A percentile compares a stretch with the other conserved stretches of the same genome.
phyloP scores from a whole-genome alignment of 2,888 invertebrate genomes.

The Tupiocoris notatus region DNA sequence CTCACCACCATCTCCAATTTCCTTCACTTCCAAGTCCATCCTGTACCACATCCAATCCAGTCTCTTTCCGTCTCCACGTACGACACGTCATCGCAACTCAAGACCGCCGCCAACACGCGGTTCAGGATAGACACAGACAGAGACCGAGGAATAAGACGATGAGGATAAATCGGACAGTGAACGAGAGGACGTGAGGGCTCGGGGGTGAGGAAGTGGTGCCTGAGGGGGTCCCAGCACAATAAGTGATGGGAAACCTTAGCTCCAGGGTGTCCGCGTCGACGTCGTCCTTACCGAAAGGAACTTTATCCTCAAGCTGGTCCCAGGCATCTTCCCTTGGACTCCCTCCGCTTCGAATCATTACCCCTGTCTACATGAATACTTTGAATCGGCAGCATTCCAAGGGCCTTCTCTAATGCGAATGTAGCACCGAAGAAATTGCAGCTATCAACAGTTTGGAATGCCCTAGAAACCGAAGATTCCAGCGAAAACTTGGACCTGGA shows the following conservation, averaged over 20 bases:
- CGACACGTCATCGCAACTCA: conserved; percentile 7
- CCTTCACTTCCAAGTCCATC: background rate
- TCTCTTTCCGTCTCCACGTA: background rate
- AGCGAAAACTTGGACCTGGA: no score
- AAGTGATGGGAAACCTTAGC: background rate
- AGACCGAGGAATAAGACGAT: no score
- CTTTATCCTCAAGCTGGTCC: background rate
- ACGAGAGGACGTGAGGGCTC: background rate
- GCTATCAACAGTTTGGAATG: no score
- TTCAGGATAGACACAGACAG: background rate
- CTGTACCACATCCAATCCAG: background rate
- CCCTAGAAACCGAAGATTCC: no score
- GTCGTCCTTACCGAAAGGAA: no score
- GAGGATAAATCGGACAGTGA: background rate
- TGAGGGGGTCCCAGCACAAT: background rate
- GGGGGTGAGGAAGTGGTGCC: background rate
- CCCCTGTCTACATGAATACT: no score
- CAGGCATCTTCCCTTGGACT: no score
- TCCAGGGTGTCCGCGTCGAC: background rate
- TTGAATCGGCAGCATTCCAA: no score
- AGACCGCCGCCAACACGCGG: no score
- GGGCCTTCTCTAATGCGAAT: no score
- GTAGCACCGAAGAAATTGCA: no score
- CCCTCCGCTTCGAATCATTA: no score
- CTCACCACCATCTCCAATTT: background rate